phyloP scores from a whole-genome alignment of 1,140 invertebrate species.

The Bemisia tabaci region DNA sequence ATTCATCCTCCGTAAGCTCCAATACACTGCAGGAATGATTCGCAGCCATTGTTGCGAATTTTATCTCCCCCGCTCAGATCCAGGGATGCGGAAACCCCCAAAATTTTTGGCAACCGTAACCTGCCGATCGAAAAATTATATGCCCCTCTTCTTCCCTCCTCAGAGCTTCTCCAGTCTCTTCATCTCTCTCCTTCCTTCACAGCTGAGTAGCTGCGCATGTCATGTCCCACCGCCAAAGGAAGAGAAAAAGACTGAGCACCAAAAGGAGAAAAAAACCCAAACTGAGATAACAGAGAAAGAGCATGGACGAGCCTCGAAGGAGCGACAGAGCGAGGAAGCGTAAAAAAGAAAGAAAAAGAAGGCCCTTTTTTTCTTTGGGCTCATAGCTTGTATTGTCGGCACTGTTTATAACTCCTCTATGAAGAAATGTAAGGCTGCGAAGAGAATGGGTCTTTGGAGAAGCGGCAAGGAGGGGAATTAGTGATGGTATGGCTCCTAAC shows the following conservation, averaged over 20 bases:
- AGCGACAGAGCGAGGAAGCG: background rate
- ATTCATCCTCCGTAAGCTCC: too few species aligned
- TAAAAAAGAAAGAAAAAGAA: background rate
- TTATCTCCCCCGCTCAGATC: too few species aligned
- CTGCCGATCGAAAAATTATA: background rate
- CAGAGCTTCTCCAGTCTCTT: background rate
- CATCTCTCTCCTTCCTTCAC: background rate
- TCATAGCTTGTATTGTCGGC: background rate
- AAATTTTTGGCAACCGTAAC: too few species aligned
- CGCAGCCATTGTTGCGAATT: too few species aligned
- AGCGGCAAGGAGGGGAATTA: background rate
- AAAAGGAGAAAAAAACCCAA: background rate
- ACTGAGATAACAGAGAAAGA: background rate
- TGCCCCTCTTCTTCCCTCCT: background rate
- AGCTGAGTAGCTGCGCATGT: background rate
- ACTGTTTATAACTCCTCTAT: background rate
- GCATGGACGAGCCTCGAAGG: background rate
- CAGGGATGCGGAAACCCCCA: too few species aligned
- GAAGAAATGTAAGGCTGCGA: background rate
- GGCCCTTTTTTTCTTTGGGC: background rate
- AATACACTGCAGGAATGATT: too few species aligned
- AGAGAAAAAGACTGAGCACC: background rate
- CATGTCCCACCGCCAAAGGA: background rate
- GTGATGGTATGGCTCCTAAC: background rate
- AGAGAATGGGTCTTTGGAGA: background rate